phyloP scores from a whole-genome alignment of 2,888 invertebrate species.

The Nemoura dubitans region DNA sequence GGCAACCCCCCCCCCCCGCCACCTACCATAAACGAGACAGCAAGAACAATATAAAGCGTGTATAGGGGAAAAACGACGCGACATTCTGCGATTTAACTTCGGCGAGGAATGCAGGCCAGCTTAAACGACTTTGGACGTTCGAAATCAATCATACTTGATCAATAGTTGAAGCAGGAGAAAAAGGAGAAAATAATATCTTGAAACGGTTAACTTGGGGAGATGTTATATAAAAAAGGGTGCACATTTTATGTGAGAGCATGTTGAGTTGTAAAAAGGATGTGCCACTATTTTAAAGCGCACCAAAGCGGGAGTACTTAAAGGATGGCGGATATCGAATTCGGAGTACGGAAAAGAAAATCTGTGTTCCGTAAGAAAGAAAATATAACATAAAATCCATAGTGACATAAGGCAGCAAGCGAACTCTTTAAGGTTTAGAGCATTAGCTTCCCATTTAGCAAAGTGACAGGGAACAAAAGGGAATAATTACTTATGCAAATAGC shows the following conservation, averaged over 20 bases:
- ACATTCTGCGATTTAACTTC: not conserved
- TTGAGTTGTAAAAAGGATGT: not conserved
- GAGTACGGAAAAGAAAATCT: not conserved
- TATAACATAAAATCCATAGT: not conserved
- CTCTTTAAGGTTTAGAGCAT: not conserved
- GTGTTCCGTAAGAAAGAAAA: not conserved
- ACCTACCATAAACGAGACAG: not conserved
- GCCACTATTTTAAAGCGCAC: not conserved
- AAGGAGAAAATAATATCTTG: not conserved
- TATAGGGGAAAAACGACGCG: not conserved
- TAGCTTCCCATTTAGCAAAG: not conserved
- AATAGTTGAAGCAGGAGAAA: not conserved
- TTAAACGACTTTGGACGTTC: conserved; percentile 4
- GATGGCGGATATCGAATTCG: not conserved
- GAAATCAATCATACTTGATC: conserved; percentile 28
- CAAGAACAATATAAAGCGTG: not conserved
- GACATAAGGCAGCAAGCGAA: not conserved
- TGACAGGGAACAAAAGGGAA: not conserved
- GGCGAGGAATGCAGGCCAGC: too few relatives aligned
- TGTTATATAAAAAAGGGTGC: not conserved
- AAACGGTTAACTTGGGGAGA: not conserved
- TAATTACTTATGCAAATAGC: not conserved
- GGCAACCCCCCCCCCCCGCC: not conserved
- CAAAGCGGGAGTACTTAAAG: not conserved
- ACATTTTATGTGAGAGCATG: not conserved